phyloP scores from a whole-genome alignment of 2,888 invertebrate genomes.

The Gandaritis pyraliata region DNA sequence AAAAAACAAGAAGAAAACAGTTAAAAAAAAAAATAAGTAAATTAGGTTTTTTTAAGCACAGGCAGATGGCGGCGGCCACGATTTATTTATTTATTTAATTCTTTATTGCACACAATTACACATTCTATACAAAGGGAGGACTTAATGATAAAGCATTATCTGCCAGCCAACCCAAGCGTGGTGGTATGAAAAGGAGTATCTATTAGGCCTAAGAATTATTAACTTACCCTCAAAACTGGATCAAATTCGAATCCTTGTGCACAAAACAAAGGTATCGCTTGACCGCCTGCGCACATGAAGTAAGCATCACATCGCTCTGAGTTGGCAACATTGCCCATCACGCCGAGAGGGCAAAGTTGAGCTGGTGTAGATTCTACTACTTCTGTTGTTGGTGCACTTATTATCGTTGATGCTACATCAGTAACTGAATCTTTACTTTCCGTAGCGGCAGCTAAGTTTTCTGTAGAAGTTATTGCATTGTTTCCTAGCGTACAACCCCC shows the following conservation, averaged over 20 bases:
- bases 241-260: constrained; percentile 42
- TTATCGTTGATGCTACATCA: background rate
- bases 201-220: background rate
- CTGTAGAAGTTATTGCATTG: background rate
- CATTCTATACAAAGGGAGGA: too few relatives aligned
- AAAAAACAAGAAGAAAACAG: constrained; percentile 5
- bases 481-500: constrained; percentile 39
- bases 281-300: constrained; percentile 45
- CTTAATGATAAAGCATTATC: too few relatives aligned
- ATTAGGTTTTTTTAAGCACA: too few relatives aligned
- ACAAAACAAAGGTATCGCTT: constrained; percentile 41
- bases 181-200: too few relatives aligned
- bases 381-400: background rate
- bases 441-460: background rate
- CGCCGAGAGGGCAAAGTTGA: constrained; percentile 42
- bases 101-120: too few relatives aligned
- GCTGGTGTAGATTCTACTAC: background rate
- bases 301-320: constrained; percentile 47
- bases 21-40: background rate
- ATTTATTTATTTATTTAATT: too few relatives aligned
- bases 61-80: too few relatives aligned
- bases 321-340: constrained; percentile 46
- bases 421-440: background rate
- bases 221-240: constrained; percentile 37
- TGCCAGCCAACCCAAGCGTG: too few relatives aligned